A percentile compares a stretch with the other conserved stretches of the same genome.
phyloP scores from a whole-genome alignment of 2,888 invertebrate genomes.

The Eudemis profundana region DNA sequence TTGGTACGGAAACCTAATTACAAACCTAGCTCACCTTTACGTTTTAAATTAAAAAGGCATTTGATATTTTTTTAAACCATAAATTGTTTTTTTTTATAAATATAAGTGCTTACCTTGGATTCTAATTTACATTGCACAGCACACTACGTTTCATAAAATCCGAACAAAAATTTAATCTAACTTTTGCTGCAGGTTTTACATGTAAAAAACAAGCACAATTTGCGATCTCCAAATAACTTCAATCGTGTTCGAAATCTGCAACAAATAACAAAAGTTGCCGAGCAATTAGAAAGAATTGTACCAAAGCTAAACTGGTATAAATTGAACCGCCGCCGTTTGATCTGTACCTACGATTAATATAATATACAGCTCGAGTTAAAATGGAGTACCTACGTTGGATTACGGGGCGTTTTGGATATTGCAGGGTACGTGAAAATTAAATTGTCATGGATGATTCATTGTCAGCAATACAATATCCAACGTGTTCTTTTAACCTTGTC shows the following conservation, averaged over 20 bases:
- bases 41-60: too few relatives aligned
- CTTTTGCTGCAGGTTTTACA: not conserved
- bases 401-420: not conserved
- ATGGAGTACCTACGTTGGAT: not conserved
- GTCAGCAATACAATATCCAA: not conserved
- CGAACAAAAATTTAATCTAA: not conserved
- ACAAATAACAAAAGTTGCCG: constrained; percentile 66
- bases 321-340: constrained; percentile 49
- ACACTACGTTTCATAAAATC: not conserved
- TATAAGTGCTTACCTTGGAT: too few relatives aligned
- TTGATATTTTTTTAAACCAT: too few relatives aligned
- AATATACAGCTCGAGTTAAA: not conserved
- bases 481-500: not conserved
- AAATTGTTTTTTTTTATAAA: too few relatives aligned
- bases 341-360: not conserved
- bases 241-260: constrained; percentile 54
- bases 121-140: too few relatives aligned
- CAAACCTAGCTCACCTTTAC: too few relatives aligned
- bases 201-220: constrained; percentile 10
- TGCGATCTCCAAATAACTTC: constrained; percentile 18
- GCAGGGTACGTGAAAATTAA: constrained; percentile 2
- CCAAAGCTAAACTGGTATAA: constrained; percentile 52
- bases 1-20: too few relatives aligned
- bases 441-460: constrained; percentile 3
- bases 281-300: constrained; percentile 64